Percentiles rank a stretch among this genome's conserved stretches.
Conservation (phyloP, 2,888 invertebrate species). For the Erebia epiphron region DNA sequence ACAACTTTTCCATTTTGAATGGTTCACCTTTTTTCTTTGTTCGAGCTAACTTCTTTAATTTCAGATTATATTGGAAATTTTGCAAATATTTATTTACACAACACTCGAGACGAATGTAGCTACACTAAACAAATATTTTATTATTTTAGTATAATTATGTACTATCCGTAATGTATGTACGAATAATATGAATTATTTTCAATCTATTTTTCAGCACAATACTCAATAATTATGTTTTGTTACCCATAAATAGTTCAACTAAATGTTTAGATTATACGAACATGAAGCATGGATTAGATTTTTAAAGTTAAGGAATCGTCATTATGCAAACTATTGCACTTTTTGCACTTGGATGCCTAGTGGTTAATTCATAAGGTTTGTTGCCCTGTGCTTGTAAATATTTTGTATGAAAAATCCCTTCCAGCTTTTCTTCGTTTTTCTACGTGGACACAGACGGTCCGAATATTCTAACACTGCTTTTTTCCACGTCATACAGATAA, state of each 20-base stretch:
- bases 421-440: slow-evolving; percentile 29
- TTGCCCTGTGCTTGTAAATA: slow-evolving; percentile 37
- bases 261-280: slow-evolving; percentile 17
- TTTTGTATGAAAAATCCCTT: slow-evolving; percentile 23
- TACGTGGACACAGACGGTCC: slow-evolving; percentile 27
- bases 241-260: slow-evolving; percentile 6
- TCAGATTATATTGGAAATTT: neutral
- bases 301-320: slow-evolving; percentile 31
- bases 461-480: slow-evolving; percentile 23
- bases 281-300: slow-evolving; percentile 38
- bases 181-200: slow-evolving; percentile 11
- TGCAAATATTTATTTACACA: slow-evolving; percentile 5
- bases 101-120: neutral
- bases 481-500: slow-evolving; percentile 17
- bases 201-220: slow-evolving; percentile 23
- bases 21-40: neutral
- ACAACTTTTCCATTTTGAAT: neutral
- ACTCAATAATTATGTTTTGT: neutral
- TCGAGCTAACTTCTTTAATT: neutral
- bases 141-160: neutral
- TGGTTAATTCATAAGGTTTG: slow-evolving; percentile 36
- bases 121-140: slow-evolving; percentile 9
- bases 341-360: slow-evolving; percentile 38
- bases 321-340: slow-evolving; percentile 35
- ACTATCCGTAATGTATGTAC: slow-evolving; percentile 1